A percentile compares a stretch with the other conserved stretches of the same genome.
These are phyloP conservation scores for Calvadosia cruxmelitensis DNA, from an alignment of 30 jellyfish, hydroid and myxozoan species.

Conservation along the genomic window DNA sequence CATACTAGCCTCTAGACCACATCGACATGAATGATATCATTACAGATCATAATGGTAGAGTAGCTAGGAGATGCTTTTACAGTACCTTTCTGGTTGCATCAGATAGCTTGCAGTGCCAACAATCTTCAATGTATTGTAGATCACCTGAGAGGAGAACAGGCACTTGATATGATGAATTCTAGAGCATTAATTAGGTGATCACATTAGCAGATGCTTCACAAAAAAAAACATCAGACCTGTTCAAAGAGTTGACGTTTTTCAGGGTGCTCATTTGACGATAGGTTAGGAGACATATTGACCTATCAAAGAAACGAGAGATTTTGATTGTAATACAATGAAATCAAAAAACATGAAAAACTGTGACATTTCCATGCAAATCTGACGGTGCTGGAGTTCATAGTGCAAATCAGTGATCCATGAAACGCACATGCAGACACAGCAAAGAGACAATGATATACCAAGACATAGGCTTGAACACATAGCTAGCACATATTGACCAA, in stretches of 20 bases:
- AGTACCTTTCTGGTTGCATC: constrained; percentile 12
- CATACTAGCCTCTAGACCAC: too few relatives aligned
- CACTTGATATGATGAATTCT: neutral
- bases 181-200: too few relatives aligned
- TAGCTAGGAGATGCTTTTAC: too few relatives aligned
- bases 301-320: too few relatives aligned
- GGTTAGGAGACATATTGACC: constrained; percentile 94
- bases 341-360: neutral
- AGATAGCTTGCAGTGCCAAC: constrained; percentile 42
- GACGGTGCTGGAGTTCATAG: neutral
- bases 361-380: neutral
- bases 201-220: neutral
- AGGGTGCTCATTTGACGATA: constrained; percentile 54
- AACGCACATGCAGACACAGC: too few relatives aligned
- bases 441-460: too few relatives aligned
- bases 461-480: too few relatives aligned
- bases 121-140: constrained; percentile 29
- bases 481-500: too few relatives aligned
- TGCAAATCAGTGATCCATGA: too few relatives aligned
- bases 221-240: constrained; percentile 33
- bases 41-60: too few relatives aligned
- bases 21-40: too few relatives aligned
- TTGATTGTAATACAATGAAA: too few relatives aligned
- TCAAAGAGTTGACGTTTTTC: constrained; percentile 56
- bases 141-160: constrained; percentile 17